Evolutionary conservation across 1,140 invertebrate genomes (phyloP), one percentile per base, ranked within the genome.

Genomic region (Chironomus striatipennis): DNA sequence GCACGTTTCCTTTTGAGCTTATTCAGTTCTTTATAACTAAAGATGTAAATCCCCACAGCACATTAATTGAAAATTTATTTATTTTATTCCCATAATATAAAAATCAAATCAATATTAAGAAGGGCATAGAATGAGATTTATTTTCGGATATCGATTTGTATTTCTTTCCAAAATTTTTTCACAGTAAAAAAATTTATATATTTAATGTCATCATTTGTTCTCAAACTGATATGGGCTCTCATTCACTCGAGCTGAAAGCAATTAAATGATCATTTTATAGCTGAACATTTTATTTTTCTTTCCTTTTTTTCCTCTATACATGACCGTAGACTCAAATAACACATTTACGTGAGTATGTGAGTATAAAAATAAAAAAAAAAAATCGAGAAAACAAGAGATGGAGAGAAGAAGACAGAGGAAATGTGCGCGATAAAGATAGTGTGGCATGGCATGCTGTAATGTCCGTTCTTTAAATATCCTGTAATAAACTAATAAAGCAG

Each of bases 251-350:
- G 24, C 24, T 34, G 24, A 34, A 57, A n/a, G 47, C 47, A 57
- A 57, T 57, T 57, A 57, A 57, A 57, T 57, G 47, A n/a, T n/a
- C 47, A 57, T 57, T 57, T 57, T 57, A 57, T 57, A n/a, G 47
- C 47, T 15, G 24, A 34, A 34, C 24, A 34, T 34, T 34, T 15
- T 57, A 34, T 34, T 34, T 15, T 57, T 57, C 1, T 57, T 57
- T 4, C 47, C 15, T n/a, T 57, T 12, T 57, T n/a, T 57, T 57
- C 10, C 15, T 5, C 47, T 57, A 1, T 57, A 57, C 47, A 57
- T 57, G 12, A 34, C 24, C 24, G 24, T 34, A 5, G 47, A 57
- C 47, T 57, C n/a, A 5, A 57, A 57, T n/a, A 5, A 57, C 47
- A 57, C 47, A n/a, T 12, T n/a, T n/a, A 57, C 5, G 47, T 57